Conservation (phyloP, 2,113 vertebrate species). For the Lates calcarifer region DNA sequence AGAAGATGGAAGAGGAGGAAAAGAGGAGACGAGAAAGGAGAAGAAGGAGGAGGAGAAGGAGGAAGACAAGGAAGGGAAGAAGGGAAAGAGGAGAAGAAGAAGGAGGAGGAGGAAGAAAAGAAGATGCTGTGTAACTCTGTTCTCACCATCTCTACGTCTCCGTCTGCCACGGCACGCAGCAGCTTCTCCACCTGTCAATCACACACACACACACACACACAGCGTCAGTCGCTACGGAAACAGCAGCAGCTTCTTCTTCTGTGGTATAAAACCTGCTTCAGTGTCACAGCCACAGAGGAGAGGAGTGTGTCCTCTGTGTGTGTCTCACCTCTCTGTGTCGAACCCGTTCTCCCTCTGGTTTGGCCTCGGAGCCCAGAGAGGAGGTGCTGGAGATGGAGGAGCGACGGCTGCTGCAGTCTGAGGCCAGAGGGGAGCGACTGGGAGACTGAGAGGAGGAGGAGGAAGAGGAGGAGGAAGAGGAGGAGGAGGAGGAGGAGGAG, state of each 20-base stretch:
- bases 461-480: neutral
- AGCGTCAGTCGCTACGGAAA: neutral
- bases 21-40: too few species aligned
- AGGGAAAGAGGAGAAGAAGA: too few species aligned
- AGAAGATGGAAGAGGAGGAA: too few species aligned
- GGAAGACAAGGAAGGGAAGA: too few species aligned
- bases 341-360: slow-evolving; percentile 83
- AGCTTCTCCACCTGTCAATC: slow-evolving; percentile 94
- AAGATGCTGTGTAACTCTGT: neutral
- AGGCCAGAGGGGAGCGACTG: slow-evolving; percentile 81
- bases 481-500: neutral
- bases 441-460: slow-evolving; percentile 79
- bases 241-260: neutral
- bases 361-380: slow-evolving; percentile 82
- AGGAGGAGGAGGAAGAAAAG: too few species aligned
- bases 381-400: slow-evolving; percentile 91
- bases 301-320: too few species aligned
- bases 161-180: slow-evolving; percentile 93
- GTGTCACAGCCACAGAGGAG: too few species aligned
- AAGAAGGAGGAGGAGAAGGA: too few species aligned
- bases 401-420: slow-evolving; percentile 89
- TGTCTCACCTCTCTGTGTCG: slow-evolving; percentile 91
- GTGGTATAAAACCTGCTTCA: too few species aligned
- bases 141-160: slow-evolving; percentile 96
- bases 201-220: slow-evolving; percentile 15